Conservation (phyloP, 2,797 vertebrate species). For the Sebastolobus altivelis region DNA sequence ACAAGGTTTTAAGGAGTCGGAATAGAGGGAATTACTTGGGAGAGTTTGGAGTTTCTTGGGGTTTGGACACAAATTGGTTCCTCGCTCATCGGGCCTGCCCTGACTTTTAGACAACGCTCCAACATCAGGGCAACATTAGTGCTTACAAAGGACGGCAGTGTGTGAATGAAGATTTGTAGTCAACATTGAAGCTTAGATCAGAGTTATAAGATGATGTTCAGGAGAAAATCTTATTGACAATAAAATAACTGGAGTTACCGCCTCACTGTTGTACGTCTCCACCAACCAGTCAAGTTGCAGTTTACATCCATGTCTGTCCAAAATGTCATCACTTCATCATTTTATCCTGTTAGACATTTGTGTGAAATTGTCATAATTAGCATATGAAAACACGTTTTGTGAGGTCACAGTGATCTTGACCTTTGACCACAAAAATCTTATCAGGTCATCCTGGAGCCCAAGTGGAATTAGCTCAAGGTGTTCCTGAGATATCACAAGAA, state of each 20-base stretch:
- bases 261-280: neutral
- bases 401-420: neutral
- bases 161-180: constrained; percentile 23
- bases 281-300: neutral
- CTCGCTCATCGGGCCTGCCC: constrained; percentile 73
- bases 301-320: neutral
- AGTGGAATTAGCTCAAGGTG: neutral
- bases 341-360: neutral
- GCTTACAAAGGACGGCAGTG: constrained; percentile 24
- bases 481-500: neutral
- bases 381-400: neutral
- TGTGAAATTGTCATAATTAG: neutral
- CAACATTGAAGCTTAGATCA: constrained; percentile 20
- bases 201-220: neutral
- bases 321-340: neutral
- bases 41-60: constrained; percentile 85
- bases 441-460: neutral
- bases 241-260: neutral
- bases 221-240: neutral
- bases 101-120: constrained; percentile 67
- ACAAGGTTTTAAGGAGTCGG: constrained; percentile 82
- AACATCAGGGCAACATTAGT: constrained; percentile 51
- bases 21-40: constrained; percentile 86
- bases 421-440: neutral
- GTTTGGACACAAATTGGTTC: constrained; percentile 86